Percentiles rank a stretch among this genome's conserved stretches.
Evolutionary conservation across 2,113 vertebrate genomes (phyloP).

Genomic region (Herpailurus yagouaroundi): DNA sequence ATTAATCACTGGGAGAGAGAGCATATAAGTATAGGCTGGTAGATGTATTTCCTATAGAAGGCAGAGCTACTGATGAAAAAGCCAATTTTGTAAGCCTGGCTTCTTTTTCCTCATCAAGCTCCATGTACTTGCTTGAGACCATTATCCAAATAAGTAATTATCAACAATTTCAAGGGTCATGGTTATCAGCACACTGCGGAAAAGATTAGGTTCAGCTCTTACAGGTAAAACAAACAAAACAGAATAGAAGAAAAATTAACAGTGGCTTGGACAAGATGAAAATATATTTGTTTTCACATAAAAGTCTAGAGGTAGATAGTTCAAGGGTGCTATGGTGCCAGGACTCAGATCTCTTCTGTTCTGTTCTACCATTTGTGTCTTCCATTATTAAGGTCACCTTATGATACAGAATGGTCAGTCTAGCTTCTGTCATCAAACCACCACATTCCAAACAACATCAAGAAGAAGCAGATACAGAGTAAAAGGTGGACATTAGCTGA

Average conservation of each 20-base stretch:
- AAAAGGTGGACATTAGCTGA: background rate
- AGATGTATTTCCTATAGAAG: background rate
- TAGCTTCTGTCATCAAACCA: background rate
- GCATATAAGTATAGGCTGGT: background rate
- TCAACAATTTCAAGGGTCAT: constrained; percentile 59
- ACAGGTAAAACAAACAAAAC: background rate
- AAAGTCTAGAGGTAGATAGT: background rate
- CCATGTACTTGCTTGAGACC: background rate
- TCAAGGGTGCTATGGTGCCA: background rate
- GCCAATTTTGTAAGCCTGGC: background rate
- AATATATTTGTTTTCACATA: background rate
- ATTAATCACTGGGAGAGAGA: background rate
- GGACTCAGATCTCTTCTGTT: background rate
- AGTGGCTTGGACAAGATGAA: background rate
- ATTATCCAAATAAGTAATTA: constrained; percentile 66
- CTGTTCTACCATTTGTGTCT: background rate
- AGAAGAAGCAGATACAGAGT: background rate
- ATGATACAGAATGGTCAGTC: background rate
- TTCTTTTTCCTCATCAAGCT: constrained; percentile 36
- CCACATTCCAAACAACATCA: background rate
- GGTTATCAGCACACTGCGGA: constrained; percentile 52
- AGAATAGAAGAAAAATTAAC: background rate
- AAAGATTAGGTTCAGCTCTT: constrained; percentile 26
- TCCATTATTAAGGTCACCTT: background rate
- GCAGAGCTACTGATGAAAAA: background rate